Percentiles rank a stretch among this genome's conserved stretches.
Conservation (phyloP, 2,797 vertebrate species). For the Lacerta bilineata region DNA sequence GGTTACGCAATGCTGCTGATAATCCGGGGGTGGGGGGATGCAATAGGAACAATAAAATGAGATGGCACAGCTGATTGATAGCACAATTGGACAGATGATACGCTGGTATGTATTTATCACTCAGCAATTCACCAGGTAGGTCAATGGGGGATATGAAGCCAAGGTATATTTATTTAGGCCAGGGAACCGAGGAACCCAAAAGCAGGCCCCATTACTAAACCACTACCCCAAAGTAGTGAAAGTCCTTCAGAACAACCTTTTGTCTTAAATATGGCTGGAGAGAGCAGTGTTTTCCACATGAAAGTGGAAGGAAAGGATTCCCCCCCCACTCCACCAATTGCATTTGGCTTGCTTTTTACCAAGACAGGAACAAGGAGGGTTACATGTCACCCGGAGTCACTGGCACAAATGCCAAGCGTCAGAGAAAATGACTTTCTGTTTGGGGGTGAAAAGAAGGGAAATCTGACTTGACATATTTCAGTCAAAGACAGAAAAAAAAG, state of each 20-base stretch:
- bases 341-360: conserved; percentile 26
- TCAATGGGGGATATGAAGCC: too few species aligned
- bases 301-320: not conserved
- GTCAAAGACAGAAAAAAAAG: conserved; percentile 42
- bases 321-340: not conserved
- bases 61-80: too few species aligned
- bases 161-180: too few species aligned
- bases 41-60: too few species aligned
- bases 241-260: conserved; percentile 1
- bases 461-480: conserved; percentile 36
- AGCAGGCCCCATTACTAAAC: too few species aligned
- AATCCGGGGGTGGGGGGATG: too few species aligned
- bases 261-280: not conserved
- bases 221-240: not conserved
- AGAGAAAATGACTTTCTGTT: conserved; percentile 25
- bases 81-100: too few species aligned
- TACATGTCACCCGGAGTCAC: not conserved
- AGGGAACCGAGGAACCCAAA: too few species aligned
- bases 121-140: too few species aligned
- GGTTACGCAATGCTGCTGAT: too few species aligned
- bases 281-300: not conserved
- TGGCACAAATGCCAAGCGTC: conserved; percentile 14
- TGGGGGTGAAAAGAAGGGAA: conserved; percentile 1
- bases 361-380: not conserved
- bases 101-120: too few species aligned